phyloP scores from a whole-genome alignment of 2,888 invertebrate species.

The Allophyes oxyacanthae region DNA sequence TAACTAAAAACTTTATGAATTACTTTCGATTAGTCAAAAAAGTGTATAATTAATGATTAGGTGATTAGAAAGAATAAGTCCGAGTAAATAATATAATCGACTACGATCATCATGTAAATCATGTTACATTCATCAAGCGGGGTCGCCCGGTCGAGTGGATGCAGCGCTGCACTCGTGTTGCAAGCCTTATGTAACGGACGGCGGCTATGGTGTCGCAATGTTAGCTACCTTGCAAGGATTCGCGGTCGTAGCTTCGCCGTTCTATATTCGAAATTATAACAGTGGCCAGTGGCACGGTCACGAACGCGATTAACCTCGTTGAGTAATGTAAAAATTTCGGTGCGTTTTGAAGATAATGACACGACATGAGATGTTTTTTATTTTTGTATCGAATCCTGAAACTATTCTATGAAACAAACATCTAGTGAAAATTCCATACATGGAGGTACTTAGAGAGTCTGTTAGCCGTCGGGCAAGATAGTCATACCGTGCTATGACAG shows the following conservation, averaged over 20 bases:
- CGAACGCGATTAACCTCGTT: slow-evolving; percentile 47
- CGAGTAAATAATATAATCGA: slow-evolving; percentile 19
- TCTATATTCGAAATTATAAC: slow-evolving; percentile 54
- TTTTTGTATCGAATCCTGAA: no score
- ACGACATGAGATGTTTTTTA: no score
- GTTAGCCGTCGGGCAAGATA: no score
- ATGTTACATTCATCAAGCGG: slow-evolving; percentile 29
- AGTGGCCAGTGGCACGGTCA: slow-evolving; percentile 50
- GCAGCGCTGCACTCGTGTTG: slow-evolving; percentile 46
- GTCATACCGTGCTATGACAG: no score
- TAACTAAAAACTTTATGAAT: no score
- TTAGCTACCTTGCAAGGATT: slow-evolving; percentile 67
- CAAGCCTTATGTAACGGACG: slow-evolving; percentile 61
- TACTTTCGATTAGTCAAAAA: no score
- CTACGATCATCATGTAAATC: slow-evolving; percentile 16
- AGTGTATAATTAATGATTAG: no score
- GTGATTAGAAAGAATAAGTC: neutral
- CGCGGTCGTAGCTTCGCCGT: slow-evolving; percentile 59
- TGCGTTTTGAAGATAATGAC: no score
- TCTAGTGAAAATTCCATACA: no score
- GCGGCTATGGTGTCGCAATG: slow-evolving; percentile 61
- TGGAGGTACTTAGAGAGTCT: no score
- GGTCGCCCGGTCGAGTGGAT: slow-evolving; percentile 25
- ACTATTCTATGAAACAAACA: no score
- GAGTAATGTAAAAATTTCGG: no score